Evolutionary conservation across 2,797 vertebrate genomes (phyloP).

Genomic region (Phyllotis vaccarum): DNA sequence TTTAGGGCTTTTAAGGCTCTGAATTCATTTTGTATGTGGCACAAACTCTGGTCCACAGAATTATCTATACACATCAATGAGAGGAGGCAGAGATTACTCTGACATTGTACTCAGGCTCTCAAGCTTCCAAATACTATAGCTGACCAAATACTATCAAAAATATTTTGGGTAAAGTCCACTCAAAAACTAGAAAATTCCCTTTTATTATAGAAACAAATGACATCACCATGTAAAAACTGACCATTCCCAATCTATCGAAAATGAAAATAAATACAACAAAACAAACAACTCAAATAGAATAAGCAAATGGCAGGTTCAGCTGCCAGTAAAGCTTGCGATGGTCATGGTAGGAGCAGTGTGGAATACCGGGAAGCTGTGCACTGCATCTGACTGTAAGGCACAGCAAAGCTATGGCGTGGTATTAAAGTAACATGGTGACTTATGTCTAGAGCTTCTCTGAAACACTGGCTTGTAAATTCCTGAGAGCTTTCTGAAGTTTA

Average conservation of each 20-base stretch:
- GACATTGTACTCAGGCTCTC: not conserved
- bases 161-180: slow-evolving; percentile 40
- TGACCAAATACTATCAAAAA: not conserved
- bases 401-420: not conserved
- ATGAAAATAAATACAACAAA: not conserved
- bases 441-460: not conserved
- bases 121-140: not conserved
- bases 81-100: not conserved
- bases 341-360: not conserved
- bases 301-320: not conserved
- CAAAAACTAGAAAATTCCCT: not conserved
- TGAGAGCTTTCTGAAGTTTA: slow-evolving; percentile 11
- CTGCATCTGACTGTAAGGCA: not conserved
- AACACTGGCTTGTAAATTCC: slow-evolving; percentile 46
- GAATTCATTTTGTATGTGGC: not conserved
- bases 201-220: slow-evolving; percentile 9
- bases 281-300: not conserved
- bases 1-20: slow-evolving; percentile 30
- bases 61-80: not conserved
- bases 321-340: not conserved
- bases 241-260: not conserved
- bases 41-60: not conserved
- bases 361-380: not conserved
- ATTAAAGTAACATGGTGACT: not conserved
- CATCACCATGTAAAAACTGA: not conserved